A percentile compares a stretch with the other conserved stretches of the same genome.
Evolutionary conservation across 2,888 invertebrate genomes (phyloP).

Genomic region (Lasioglossum figueresi): DNA sequence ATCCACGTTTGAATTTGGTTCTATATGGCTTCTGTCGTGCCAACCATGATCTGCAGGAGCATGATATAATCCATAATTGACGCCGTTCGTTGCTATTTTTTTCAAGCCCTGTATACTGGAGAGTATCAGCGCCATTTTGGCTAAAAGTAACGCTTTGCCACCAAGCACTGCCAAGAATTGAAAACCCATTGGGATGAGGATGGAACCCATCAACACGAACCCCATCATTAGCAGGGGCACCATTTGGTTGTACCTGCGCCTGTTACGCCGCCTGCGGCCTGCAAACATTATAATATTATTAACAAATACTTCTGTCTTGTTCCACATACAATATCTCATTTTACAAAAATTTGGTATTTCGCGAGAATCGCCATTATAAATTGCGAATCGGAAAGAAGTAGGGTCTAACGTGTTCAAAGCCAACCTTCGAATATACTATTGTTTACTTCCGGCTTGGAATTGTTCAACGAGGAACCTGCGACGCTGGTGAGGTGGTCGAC

Average conservation of each 20-base stretch:
- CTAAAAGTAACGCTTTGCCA: constrained; percentile 91
- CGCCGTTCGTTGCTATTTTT: constrained; percentile 89
- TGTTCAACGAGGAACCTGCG: constrained; percentile 13
- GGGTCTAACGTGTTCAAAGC: not conserved
- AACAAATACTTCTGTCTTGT: not conserved
- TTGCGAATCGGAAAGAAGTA: not conserved
- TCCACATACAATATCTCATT: not conserved
- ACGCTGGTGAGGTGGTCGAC: constrained; percentile 74
- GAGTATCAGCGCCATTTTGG: constrained; percentile 92
- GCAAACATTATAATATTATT: constrained; percentile 70
- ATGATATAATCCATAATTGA: constrained; percentile 91
- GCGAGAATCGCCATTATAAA: not conserved
- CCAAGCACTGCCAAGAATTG: constrained; percentile 93
- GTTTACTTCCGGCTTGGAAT: constrained; percentile 13
- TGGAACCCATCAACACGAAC: constrained; percentile 90
- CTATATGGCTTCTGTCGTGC: constrained; percentile 82
- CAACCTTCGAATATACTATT: constrained; percentile 54
- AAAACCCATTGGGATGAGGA: constrained; percentile 92
- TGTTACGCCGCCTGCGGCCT: constrained; percentile 84
- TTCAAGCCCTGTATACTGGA: constrained; percentile 93
- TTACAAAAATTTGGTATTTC: not conserved
- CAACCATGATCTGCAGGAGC: constrained; percentile 82
- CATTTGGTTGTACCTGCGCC: constrained; percentile 88
- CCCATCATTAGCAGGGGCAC: constrained; percentile 93
- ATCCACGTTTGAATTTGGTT: constrained; percentile 51